Base-by-base conservation (phyloP, 2,113 vertebrate species). In the Anthoscopus minutus region DNA sequence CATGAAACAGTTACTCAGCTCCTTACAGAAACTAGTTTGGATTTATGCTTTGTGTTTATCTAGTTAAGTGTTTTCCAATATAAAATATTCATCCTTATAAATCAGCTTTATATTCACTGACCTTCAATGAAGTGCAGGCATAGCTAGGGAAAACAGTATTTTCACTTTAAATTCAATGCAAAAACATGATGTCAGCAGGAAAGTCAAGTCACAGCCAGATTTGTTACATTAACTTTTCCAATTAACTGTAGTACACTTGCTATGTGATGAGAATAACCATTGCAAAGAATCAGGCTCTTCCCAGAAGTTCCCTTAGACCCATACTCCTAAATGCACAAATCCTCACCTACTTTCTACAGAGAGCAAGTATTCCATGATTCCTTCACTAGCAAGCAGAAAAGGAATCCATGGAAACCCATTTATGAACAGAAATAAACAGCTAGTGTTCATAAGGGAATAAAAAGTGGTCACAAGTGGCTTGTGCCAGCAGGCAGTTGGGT, bases 61-160 rank as follows among this genome's bases (percentile, higher is more conserved):
- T 50, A 62, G 53, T 61, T 77, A 89, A 64, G 60, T 95, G 37
- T 42, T 95, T 95, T 93, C 77, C 58, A 93, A 40, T 74, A 85
- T 66, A 91, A 96, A 82, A 87, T 85, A 88, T 19, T 62, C 54
- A 84, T 92, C 90, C 83, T 77, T 78, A 33, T 44, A 74, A 73
- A 67, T 87, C 38, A 92, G 73, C 51, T 91, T 56, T 20, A 13
- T 85, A 62, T 67, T 48, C n/a, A 85, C 7, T 47, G 28, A 84
- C 31, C n/a, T 72, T 48, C 64, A 47, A 4, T 56, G 74, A 87
- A 62, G 42, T 37, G 33, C 35, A 69, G 44, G 78, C 23, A 40
- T 56, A 33, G n/a, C 67, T 31, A 69, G 18, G 48, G 20, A 71
- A 76, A 56, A 24, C 18, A 45, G 4, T 64, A 54, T 64, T 82